phyloP scores from a whole-genome alignment of 1,140 invertebrate genomes.

The Hirudo medicinalis region DNA sequence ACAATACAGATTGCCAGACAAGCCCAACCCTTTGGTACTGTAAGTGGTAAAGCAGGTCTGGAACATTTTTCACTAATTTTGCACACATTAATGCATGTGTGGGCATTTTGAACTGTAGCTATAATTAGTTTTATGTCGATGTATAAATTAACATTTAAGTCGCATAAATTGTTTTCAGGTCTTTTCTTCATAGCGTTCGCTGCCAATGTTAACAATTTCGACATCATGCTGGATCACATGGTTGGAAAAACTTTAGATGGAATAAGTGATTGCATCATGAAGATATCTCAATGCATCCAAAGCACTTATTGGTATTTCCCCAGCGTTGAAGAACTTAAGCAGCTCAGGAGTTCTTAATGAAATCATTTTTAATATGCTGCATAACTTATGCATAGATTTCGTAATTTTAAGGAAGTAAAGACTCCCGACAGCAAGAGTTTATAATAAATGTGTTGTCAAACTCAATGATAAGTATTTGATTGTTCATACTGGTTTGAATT shows the following conservation, averaged over 20 bases:
- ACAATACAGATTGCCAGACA: constrained; percentile 34
- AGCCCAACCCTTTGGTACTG: constrained; percentile 33
- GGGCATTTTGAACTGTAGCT: no score
- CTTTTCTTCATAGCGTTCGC: constrained; percentile 39
- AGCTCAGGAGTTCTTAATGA: constrained; percentile 25
- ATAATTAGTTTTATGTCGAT: no score
- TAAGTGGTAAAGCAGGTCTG: constrained; percentile 25
- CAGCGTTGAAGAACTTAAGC: constrained; percentile 30
- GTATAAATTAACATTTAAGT: no score
- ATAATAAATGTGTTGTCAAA: no score
- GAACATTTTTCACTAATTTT: no score
- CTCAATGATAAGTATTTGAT: no score
- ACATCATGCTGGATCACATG: constrained; percentile 37
- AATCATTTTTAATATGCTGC: no score
- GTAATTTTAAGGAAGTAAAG: no score
- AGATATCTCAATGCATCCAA: constrained; percentile 31
- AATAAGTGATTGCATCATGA: constrained; percentile 35
- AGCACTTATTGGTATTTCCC: constrained; percentile 41
- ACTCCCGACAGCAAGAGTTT: no score
- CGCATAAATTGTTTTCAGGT: constrained; percentile 19
- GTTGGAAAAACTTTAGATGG: constrained; percentile 31
- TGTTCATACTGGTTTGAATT: no score
- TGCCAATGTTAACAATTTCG: constrained; percentile 30
- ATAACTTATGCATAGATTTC: no score
- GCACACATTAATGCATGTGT: no score